Percentiles rank a stretch among this genome's conserved stretches.
Evolutionary conservation across 2,113 vertebrate species (phyloP).

Genomic region (Saccopteryx bilineata): DNA sequence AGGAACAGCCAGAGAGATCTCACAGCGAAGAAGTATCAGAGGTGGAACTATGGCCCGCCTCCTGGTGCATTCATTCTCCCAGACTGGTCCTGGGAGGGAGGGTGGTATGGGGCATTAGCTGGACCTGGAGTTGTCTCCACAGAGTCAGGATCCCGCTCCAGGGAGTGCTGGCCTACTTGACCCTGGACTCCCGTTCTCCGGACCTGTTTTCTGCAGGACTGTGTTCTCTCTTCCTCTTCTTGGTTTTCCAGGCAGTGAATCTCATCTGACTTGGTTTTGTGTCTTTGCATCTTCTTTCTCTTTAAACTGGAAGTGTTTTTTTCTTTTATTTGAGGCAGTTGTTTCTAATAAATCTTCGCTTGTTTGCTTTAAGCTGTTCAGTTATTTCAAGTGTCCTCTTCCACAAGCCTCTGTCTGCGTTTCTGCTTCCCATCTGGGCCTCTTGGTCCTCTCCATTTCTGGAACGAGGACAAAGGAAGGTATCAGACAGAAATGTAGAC

Average conservation of each 20-base stretch:
- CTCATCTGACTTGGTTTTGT: conserved; percentile 66
- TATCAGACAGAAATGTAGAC: neutral
- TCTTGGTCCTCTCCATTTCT: conserved; percentile 16
- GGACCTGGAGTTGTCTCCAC: neutral
- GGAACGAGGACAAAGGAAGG: conserved; percentile 56
- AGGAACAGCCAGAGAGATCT: neutral
- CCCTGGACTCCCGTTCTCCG: neutral
- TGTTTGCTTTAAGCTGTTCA: conserved; percentile 68
- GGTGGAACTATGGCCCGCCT: neutral
- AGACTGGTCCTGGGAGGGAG: neutral
- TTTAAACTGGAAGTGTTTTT: neutral
- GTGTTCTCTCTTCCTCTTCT: neutral
- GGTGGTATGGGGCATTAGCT: rapidly evolving
- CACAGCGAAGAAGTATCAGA: neutral
- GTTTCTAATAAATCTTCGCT: conserved; percentile 72
- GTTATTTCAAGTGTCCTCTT: conserved; percentile 74
- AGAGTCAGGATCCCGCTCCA: neutral
- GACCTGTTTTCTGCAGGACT: neutral
- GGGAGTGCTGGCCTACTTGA: neutral
- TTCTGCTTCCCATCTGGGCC: conserved; percentile 70
- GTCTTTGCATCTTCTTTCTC: conserved; percentile 58
- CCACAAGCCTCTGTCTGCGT: neutral
- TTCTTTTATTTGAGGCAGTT: conserved; percentile 39
- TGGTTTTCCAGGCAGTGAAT: neutral
- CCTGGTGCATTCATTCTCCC: neutral